Evolutionary conservation across 2,888 invertebrate genomes (phyloP).

Genomic region (Troides helena): DNA sequence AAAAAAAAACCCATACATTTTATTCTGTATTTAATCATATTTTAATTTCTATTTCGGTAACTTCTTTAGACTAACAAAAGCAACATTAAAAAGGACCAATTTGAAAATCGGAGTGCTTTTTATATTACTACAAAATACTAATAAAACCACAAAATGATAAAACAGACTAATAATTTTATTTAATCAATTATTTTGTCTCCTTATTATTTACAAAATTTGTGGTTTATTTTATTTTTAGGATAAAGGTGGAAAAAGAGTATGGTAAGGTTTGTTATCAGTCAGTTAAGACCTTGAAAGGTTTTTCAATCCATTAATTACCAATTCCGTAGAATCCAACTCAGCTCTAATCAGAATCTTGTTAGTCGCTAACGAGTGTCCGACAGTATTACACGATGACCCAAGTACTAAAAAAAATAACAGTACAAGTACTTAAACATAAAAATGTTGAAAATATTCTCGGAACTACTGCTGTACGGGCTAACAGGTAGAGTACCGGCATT

Average conservation of each 20-base stretch:
- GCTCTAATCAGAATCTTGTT: slow-evolving; percentile 6
- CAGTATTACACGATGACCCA: slow-evolving; percentile 55
- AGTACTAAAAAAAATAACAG: slow-evolving; percentile 56
- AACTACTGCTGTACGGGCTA: slow-evolving; percentile 50
- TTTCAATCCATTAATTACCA: not conserved
- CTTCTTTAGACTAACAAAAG: too few relatives aligned
- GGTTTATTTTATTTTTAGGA: not conserved
- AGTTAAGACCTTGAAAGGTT: not conserved
- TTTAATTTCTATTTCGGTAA: too few relatives aligned
- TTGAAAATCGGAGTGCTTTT: too few relatives aligned
- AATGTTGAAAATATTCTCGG: slow-evolving; percentile 53
- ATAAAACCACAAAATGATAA: not conserved
- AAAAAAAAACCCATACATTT: too few relatives aligned
- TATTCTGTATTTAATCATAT: too few relatives aligned
- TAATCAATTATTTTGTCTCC: not conserved
- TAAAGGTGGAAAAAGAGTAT: not conserved
- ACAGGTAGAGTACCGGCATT: slow-evolving; percentile 62
- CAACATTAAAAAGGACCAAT: too few relatives aligned
- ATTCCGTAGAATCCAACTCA: not conserved
- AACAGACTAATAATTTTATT: not conserved
- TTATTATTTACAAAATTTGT: not conserved
- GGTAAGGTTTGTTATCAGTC: slow-evolving; percentile 16
- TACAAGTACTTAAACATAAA: slow-evolving; percentile 59
- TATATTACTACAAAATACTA: not conserved
- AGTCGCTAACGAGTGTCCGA: slow-evolving; percentile 34